phyloP scores from a whole-genome alignment of 2,888 invertebrate genomes.

The Microctonus aethiopoides region DNA sequence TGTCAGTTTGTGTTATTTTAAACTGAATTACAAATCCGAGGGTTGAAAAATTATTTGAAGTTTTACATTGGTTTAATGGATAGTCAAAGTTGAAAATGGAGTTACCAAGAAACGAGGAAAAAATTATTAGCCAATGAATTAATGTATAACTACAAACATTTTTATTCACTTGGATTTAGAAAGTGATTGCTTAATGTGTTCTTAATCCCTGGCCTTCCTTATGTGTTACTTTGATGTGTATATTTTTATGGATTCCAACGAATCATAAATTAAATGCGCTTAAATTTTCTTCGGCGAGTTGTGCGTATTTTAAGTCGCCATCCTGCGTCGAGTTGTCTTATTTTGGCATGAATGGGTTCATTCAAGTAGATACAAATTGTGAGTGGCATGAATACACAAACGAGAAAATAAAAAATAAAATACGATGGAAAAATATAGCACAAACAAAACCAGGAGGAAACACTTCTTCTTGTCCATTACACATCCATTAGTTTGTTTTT shows the following conservation, averaged over 20 bases:
- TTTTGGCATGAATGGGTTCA: not conserved
- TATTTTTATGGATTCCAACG: not conserved
- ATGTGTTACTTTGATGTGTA: not conserved
- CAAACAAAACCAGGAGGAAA: not conserved
- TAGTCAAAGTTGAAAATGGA: too few species aligned
- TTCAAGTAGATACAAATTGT: not conserved
- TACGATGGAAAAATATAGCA: not conserved
- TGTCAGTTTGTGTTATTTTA: not conserved
- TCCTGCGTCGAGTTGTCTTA: conserved; percentile 16
- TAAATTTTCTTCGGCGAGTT: not conserved
- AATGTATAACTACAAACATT: too few species aligned
- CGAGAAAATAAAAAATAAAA: not conserved
- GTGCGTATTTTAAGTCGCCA: conserved; percentile 10
- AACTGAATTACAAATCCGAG: too few species aligned
- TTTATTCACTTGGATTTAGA: too few species aligned
- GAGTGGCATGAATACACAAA: not conserved
- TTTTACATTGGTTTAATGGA: too few species aligned
- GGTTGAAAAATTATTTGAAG: too few species aligned
- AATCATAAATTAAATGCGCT: not conserved
- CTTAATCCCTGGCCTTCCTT: not conserved
- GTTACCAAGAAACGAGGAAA: too few species aligned
- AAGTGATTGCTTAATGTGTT: not conserved
- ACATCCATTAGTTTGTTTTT: not conserved
- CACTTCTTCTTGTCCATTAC: not conserved
- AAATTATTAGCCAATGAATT: too few species aligned